A percentile compares a stretch with the other conserved stretches of the same genome.
Conservation (phyloP, 2,113 vertebrate species). For the Pandion haliaetus region DNA sequence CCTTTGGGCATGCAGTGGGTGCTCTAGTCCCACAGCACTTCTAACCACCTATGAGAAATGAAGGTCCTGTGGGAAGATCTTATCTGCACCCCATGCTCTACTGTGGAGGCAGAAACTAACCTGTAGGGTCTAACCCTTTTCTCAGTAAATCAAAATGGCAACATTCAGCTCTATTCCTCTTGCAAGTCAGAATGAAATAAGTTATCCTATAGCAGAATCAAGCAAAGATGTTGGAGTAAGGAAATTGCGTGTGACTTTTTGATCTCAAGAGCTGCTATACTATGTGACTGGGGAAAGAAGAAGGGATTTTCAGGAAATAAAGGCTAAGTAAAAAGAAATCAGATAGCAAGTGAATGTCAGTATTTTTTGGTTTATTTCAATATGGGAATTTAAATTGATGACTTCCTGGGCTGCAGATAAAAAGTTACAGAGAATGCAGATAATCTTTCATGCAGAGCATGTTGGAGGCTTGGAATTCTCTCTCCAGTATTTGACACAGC, state of each 20-base stretch:
- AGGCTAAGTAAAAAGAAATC: not conserved
- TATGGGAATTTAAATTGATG: not conserved
- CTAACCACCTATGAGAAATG: not conserved
- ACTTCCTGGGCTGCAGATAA: not conserved
- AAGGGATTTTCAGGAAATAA: not conserved
- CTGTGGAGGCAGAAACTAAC: not conserved
- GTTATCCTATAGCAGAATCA: not conserved
- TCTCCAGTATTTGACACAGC: not conserved
- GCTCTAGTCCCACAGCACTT: not conserved
- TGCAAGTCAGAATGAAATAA: not conserved
- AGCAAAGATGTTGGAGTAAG: not conserved
- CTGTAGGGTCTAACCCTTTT: not conserved
- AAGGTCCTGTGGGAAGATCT: not conserved
- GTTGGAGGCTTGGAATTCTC: not conserved
- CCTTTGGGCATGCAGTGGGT: not conserved
- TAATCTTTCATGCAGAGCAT: not conserved
- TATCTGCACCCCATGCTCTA: not conserved
- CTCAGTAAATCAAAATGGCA: not conserved
- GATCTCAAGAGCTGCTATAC: not conserved
- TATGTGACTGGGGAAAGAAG: not conserved
- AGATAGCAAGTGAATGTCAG: not conserved
- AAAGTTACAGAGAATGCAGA: not conserved
- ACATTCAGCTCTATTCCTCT: not conserved
- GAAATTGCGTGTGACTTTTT: not conserved
- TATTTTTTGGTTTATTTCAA: not conserved